Evolutionary conservation across 2,113 vertebrate genomes (phyloP).

Genomic region (Struthio camelus): DNA sequence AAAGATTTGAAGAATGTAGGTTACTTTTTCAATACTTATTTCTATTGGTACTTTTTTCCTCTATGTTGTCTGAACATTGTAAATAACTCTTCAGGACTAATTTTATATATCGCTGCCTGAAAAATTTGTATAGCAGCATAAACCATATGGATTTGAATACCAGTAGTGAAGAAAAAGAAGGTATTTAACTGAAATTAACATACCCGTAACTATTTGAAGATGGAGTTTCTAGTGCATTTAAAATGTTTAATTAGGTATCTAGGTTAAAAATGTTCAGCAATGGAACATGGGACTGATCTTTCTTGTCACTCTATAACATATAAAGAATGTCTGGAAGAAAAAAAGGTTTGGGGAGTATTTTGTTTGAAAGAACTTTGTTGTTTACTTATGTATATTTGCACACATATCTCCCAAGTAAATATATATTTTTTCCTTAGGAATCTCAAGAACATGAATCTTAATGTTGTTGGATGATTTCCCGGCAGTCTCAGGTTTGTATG

Average conservation of each 20-base stretch:
- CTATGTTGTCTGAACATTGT: not conserved
- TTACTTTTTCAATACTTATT: not conserved
- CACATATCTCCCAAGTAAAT: not conserved
- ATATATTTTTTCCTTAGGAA: not conserved
- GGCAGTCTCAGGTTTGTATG: not conserved
- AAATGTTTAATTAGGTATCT: not conserved
- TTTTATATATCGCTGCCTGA: not conserved
- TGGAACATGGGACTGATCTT: not conserved
- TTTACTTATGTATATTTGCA: not conserved
- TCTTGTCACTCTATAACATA: not conserved
- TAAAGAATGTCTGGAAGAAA: not conserved
- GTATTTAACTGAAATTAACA: not conserved
- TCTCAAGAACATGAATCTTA: not conserved
- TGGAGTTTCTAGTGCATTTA: not conserved
- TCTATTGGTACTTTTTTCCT: not conserved
- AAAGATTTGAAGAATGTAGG: not conserved
- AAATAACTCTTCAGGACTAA: not conserved
- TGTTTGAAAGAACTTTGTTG: not conserved
- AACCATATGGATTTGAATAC: not conserved
- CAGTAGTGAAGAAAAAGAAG: not conserved
- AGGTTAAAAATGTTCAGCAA: not conserved
- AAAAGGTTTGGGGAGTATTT: not conserved
- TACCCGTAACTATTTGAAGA: not conserved
- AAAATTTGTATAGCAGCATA: not conserved
- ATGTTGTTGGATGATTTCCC: not conserved